These are phyloP conservation scores for Elaphurus davidianus DNA, from an alignment of 2,113 vertebrate genomes.

Conservation along the genomic window DNA sequence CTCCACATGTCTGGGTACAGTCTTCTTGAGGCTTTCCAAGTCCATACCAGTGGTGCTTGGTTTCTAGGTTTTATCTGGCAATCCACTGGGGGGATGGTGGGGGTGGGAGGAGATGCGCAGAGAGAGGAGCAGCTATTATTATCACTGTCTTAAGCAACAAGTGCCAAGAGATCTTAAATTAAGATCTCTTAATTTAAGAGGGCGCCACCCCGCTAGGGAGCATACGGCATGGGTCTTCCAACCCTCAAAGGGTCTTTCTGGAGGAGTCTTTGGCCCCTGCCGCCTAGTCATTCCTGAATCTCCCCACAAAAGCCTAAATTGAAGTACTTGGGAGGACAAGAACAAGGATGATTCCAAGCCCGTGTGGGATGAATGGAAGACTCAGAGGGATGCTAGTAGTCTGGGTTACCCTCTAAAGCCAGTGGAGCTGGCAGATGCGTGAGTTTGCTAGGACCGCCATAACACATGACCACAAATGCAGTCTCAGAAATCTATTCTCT, in stretches of 20 bases:
- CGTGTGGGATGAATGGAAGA: background rate
- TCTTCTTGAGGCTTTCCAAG: background rate
- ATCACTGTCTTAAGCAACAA: background rate
- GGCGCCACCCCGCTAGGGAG: background rate
- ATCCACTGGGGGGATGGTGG: background rate
- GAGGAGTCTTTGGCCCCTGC: background rate
- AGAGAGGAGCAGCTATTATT: background rate
- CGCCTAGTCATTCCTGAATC: background rate
- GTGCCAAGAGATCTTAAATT: background rate
- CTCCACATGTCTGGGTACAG: background rate
- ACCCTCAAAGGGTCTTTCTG: background rate
- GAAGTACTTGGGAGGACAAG: background rate
- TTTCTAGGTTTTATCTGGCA: background rate
- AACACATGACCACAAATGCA: background rate
- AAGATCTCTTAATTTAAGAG: background rate
- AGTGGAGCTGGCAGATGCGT: background rate
- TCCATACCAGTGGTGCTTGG: no score
- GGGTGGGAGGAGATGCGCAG: no score
- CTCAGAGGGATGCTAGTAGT: background rate
- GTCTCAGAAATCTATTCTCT: background rate
- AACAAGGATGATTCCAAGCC: background rate
- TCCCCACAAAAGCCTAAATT: background rate
- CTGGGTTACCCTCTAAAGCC: background rate
- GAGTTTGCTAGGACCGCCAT: background rate
- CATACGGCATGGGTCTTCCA: fast-evolving